Evolutionary conservation across 2,113 vertebrate species (phyloP).

Genomic region (Pontoporia blainvillei): DNA sequence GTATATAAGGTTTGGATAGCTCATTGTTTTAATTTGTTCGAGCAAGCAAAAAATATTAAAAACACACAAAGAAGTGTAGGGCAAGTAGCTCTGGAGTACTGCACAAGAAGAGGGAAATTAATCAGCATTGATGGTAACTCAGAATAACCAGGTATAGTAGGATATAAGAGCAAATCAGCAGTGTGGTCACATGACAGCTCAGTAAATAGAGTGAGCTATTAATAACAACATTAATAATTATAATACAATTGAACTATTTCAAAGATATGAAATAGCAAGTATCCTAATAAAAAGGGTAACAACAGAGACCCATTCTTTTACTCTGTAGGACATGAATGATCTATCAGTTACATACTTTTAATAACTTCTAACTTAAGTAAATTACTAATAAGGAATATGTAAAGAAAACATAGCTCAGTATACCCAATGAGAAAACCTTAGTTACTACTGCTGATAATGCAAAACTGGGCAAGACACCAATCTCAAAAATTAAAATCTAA

Average conservation of each 20-base stretch:
- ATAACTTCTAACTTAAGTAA: background rate
- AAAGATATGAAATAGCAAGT: background rate
- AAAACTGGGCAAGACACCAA: background rate
- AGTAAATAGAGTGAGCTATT: background rate
- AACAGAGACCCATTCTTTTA: background rate
- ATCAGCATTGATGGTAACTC: background rate
- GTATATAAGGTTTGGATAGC: background rate
- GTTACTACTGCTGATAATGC: background rate
- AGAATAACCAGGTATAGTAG: background rate
- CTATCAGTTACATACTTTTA: background rate
- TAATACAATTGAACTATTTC: background rate
- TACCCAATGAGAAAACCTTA: background rate
- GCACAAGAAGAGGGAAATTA: background rate
- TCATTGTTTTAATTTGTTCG: background rate
- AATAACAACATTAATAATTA: background rate
- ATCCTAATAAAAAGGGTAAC: background rate
- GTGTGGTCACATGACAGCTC: background rate
- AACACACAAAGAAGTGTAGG: background rate
- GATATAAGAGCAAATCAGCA: background rate
- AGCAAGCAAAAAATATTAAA: background rate
- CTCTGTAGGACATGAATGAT: background rate
- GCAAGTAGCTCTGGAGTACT: background rate
- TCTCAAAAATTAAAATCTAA: slow-evolving; percentile 2
- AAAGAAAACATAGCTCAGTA: background rate
- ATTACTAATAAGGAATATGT: background rate